Percentiles rank a stretch among this genome's conserved stretches.
Evolutionary conservation across 1,140 invertebrate species (phyloP).

Genomic region (Drosophila ogumai): DNA sequence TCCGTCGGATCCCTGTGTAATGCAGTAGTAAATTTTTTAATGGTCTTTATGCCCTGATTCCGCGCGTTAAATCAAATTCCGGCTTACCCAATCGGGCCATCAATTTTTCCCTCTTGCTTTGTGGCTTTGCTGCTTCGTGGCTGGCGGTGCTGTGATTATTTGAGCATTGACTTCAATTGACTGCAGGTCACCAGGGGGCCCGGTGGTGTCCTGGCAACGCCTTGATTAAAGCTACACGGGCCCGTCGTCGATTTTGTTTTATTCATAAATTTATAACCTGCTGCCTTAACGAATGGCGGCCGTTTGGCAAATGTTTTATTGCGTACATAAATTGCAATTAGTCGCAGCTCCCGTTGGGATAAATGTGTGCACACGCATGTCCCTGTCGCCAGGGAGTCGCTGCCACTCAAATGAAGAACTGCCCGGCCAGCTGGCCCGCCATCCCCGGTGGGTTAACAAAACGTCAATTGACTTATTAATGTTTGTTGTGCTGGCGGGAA

Average conservation of each 20-base stretch:
- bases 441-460: slow-evolving; percentile 72
- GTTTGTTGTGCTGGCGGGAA: slow-evolving; percentile 48
- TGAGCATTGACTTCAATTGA: slow-evolving; percentile 69
- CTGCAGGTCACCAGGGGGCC: slow-evolving; percentile 25
- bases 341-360: slow-evolving; percentile 72
- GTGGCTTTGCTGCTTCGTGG: background rate
- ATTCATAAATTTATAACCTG: slow-evolving; percentile 82
- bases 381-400: slow-evolving; percentile 48
- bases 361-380: slow-evolving; percentile 77
- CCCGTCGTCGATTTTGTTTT: slow-evolving; percentile 55
- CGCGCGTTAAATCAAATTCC: slow-evolving; percentile 67
- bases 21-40: slow-evolving; percentile 54
- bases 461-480: slow-evolving; percentile 84
- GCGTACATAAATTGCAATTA: slow-evolving; percentile 83
- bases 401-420: slow-evolving; percentile 57
- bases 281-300: slow-evolving; percentile 65
- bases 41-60: slow-evolving; percentile 43
- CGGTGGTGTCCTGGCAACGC: slow-evolving; percentile 11
- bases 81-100: slow-evolving; percentile 59
- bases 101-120: slow-evolving; percentile 22
- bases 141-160: slow-evolving; percentile 55
- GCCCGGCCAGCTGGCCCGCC: slow-evolving; percentile 22
- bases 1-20: slow-evolving; percentile 35
- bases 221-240: slow-evolving; percentile 68
- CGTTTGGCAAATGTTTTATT: slow-evolving; percentile 81